Conservation (phyloP, 1,140 invertebrate genomes). For the Triops longicaudatus region DNA sequence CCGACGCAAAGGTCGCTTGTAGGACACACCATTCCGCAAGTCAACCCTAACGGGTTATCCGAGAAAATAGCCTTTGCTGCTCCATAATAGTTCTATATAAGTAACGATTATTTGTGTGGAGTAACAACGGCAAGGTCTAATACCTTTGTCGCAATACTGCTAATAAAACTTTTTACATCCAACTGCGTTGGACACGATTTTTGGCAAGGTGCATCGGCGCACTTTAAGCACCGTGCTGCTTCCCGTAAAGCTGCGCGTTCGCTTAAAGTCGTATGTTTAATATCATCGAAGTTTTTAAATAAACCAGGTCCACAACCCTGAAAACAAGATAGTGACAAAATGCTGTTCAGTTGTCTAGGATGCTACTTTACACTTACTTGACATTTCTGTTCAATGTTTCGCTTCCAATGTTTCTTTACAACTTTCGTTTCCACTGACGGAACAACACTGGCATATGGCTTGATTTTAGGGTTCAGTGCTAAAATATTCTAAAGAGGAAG, state of each 20-base stretch:
- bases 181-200: conserved; percentile 96
- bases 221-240: conserved; percentile 87
- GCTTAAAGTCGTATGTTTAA: conserved; percentile 93
- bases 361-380: conserved; percentile 54
- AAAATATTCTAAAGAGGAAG: conserved; percentile 63
- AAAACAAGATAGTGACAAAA: background rate
- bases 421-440: conserved; percentile 75
- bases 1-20: conserved; percentile 97
- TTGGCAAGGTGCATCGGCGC: conserved; percentile 96
- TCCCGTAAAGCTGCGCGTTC: conserved; percentile 87
- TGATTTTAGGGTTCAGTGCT: conserved; percentile 71
- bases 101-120: conserved; percentile 1
- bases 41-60: conserved; percentile 91
- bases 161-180: conserved; percentile 94
- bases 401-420: conserved; percentile 89
- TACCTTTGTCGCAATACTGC: conserved; percentile 90
- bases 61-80: conserved; percentile 93
- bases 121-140: conserved; percentile 12
- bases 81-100: conserved; percentile 88
- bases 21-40: conserved; percentile 98
- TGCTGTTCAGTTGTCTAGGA: background rate
- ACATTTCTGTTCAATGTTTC: conserved; percentile 78
- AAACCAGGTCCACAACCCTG: conserved; percentile 58
- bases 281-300: conserved; percentile 88
- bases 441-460: conserved; percentile 60